phyloP scores from a whole-genome alignment of 2,113 vertebrate species.

The Engystomops pustulosus region DNA sequence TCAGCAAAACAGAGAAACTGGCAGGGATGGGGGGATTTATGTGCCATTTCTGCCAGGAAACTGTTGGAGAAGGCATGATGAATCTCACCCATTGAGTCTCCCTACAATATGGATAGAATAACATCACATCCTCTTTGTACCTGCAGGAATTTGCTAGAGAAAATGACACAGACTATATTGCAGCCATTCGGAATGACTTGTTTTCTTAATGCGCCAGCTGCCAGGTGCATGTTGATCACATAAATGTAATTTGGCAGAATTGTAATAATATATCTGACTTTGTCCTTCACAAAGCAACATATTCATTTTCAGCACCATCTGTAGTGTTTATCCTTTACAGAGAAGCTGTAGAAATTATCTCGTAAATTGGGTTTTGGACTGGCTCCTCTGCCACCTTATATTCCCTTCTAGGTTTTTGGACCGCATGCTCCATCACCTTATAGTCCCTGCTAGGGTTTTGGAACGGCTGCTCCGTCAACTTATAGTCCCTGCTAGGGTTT shows the following conservation, averaged over 20 bases:
- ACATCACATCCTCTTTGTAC: background rate
- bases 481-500: slow-evolving; percentile 3
- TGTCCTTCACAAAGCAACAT: slow-evolving; percentile 52
- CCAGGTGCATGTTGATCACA: slow-evolving; percentile 49
- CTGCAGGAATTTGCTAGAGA: background rate
- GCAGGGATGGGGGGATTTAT: too few relatives aligned
- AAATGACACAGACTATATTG: background rate
- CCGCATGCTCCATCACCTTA: too few relatives aligned
- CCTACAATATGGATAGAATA: background rate
- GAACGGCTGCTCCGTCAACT: too few relatives aligned
- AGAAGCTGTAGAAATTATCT: slow-evolving; percentile 30
- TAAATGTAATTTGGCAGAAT: slow-evolving; percentile 55
- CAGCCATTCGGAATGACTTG: slow-evolving; percentile 5
- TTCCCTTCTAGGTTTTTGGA: slow-evolving; percentile 17
- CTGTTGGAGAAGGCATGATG: too few relatives aligned
- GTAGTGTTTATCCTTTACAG: slow-evolving; percentile 43
- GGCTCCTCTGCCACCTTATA: slow-evolving; percentile 17
- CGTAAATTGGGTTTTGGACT: background rate
- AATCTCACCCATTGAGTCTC: background rate
- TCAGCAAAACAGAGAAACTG: too few relatives aligned
- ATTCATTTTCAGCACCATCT: slow-evolving; percentile 57
- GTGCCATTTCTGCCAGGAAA: too few relatives aligned
- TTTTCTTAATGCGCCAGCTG: slow-evolving; percentile 38
- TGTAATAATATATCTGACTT: slow-evolving; percentile 48
- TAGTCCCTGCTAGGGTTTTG: slow-evolving; percentile 3